phyloP scores from a whole-genome alignment of 2,888 invertebrate species.

The Spilosoma lubricipeda region DNA sequence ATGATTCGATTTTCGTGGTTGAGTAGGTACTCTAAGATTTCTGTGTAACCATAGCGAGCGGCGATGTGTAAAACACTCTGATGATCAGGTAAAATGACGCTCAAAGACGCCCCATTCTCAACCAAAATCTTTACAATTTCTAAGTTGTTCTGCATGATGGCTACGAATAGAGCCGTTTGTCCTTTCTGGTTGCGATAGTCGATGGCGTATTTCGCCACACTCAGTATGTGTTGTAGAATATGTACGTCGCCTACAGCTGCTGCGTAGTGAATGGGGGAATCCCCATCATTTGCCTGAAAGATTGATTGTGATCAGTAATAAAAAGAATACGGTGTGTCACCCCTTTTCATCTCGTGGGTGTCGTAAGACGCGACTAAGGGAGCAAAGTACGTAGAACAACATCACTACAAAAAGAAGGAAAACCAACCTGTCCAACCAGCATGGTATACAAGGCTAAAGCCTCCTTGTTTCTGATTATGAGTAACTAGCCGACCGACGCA shows the following conservation, averaged over 20 bases:
- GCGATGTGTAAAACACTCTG: conserved; percentile 61
- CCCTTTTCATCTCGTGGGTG: too few relatives aligned
- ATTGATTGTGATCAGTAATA: too few relatives aligned
- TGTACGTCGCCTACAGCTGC: conserved; percentile 72
- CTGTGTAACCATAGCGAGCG: conserved; percentile 69
- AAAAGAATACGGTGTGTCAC: too few relatives aligned
- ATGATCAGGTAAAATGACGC: conserved; percentile 5
- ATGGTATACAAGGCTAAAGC: too few relatives aligned
- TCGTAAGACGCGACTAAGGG: too few relatives aligned
- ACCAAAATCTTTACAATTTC: conserved; percentile 71
- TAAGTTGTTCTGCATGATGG: conserved; percentile 67
- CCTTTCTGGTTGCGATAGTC: conserved; percentile 67
- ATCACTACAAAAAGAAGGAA: too few relatives aligned
- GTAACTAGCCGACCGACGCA: too few relatives aligned
- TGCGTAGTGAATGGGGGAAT: conserved; percentile 75
- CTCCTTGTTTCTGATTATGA: too few relatives aligned
- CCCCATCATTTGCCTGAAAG: conserved; percentile 41
- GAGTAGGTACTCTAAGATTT: conserved; percentile 30
- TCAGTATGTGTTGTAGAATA: conserved; percentile 74
- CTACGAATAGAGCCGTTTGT: conserved; percentile 76
- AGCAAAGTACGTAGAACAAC: too few relatives aligned
- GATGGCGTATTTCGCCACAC: conserved; percentile 55
- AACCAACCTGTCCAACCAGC: too few relatives aligned
- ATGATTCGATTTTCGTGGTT: conserved; percentile 6
- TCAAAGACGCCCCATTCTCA: conserved; percentile 62